phyloP scores from a whole-genome alignment of 2,113 vertebrate species.

The Solea solea region DNA sequence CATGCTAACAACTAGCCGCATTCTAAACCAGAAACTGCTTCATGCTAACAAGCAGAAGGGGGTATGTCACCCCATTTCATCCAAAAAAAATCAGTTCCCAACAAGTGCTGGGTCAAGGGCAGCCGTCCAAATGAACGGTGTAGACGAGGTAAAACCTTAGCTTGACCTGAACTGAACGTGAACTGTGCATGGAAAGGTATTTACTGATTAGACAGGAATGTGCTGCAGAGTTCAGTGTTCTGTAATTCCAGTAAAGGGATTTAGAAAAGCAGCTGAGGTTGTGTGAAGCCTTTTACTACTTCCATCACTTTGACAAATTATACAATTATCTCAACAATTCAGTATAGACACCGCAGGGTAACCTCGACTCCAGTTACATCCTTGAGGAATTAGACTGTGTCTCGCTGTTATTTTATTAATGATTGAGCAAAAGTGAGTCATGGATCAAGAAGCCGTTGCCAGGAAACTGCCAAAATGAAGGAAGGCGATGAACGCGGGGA shows the following conservation, averaged over 20 bases:
- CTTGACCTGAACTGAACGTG: too few relatives aligned
- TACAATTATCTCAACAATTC: constrained; percentile 64
- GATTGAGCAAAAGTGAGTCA: constrained; percentile 59
- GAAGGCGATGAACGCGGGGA: constrained; percentile 45
- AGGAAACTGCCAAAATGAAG: constrained; percentile 59
- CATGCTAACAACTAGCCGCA: too few relatives aligned
- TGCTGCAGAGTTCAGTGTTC: constrained; percentile 56
- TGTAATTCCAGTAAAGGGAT: constrained; percentile 45
- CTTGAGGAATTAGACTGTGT: constrained; percentile 66
- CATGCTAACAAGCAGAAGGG: too few relatives aligned
- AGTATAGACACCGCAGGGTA: constrained; percentile 48
- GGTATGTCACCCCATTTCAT: too few relatives aligned
- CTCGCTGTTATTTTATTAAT: constrained; percentile 71
- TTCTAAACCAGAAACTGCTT: too few relatives aligned
- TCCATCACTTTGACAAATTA: constrained; percentile 59
- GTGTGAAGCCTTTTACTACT: constrained; percentile 37
- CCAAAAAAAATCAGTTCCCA: too few relatives aligned
- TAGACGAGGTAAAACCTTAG: too few relatives aligned
- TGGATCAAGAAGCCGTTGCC: constrained; percentile 63
- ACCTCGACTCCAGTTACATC: constrained; percentile 39
- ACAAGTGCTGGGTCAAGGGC: too few relatives aligned
- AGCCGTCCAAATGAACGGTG: too few relatives aligned
- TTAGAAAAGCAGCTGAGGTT: constrained; percentile 41
- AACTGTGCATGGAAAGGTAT: too few relatives aligned
- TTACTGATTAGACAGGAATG: constrained; percentile 43